Conservation (phyloP, 2,113 vertebrate species). For the Lethenteron reissneri region DNA sequence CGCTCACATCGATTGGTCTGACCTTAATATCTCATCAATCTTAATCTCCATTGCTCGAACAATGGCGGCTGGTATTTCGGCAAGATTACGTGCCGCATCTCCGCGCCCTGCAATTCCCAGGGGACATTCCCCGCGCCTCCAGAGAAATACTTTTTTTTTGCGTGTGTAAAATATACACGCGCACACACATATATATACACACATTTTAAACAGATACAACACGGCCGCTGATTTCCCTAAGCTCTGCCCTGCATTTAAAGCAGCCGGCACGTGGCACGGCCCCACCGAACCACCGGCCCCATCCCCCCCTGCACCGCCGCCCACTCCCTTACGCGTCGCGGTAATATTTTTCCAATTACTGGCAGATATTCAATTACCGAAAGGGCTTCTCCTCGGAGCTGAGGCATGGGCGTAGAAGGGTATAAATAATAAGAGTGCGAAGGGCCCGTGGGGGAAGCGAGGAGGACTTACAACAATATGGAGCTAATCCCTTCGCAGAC, state of each 20-base stretch:
- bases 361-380: slow-evolving; percentile 65
- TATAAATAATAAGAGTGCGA: no score
- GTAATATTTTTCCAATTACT: slow-evolving; percentile 67
- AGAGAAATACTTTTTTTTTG: background rate
- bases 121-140: background rate
- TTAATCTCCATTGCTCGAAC: slow-evolving; percentile 90
- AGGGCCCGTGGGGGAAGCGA: background rate
- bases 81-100: background rate
- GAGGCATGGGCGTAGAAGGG: background rate
- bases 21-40: slow-evolving; percentile 92
- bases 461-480: slow-evolving; percentile 3
- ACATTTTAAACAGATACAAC: no score
- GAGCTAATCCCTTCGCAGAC: slow-evolving; percentile 5
- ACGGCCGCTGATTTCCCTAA: no score
- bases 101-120: slow-evolving; percentile 4
- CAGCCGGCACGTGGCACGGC: no score
- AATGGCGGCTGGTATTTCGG: slow-evolving; percentile 33
- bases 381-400: slow-evolving; percentile 20
- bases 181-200: no score
- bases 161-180: no score
- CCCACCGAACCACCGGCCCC: no score
- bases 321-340: slow-evolving; percentile 16
- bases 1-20: slow-evolving; percentile 48
- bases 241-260: no score
- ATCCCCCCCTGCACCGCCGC: no score